phyloP scores from a whole-genome alignment of 2,113 vertebrate genomes.

The Oncorhynchus mykiss region DNA sequence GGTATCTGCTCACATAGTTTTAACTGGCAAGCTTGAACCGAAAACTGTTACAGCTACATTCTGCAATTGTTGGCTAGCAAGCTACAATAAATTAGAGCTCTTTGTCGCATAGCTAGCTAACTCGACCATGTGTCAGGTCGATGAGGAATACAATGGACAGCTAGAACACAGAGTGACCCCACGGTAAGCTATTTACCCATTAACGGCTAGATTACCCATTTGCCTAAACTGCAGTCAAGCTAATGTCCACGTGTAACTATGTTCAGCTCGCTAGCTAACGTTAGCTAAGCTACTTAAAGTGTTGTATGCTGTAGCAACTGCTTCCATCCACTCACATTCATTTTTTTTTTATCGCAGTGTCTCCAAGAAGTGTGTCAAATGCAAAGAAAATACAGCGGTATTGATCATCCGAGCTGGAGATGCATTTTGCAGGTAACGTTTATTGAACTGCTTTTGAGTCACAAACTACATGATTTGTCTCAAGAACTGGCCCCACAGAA shows the following conservation, averaged over 20 bases:
- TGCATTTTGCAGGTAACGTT: slow-evolving; percentile 85
- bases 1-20: too few relatives aligned
- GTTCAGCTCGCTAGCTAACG: neutral
- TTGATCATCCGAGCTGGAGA: slow-evolving; percentile 86
- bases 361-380: slow-evolving; percentile 83
- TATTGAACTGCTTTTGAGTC: neutral
- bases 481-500: neutral
- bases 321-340: neutral
- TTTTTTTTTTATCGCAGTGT: slow-evolving; percentile 54
- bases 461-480: neutral
- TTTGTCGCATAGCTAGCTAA: too few relatives aligned
- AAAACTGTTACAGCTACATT: too few relatives aligned
- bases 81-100: too few relatives aligned
- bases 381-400: slow-evolving; percentile 74
- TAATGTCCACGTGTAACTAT: too few relatives aligned
- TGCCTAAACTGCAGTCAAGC: neutral
- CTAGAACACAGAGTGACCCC: slow-evolving; percentile 36
- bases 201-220: neutral
- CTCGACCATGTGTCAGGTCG: slow-evolving; percentile 72
- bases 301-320: neutral
- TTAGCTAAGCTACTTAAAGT: too few relatives aligned
- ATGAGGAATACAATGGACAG: slow-evolving; percentile 59
- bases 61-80: too few relatives aligned
- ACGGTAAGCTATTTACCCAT: slow-evolving; percentile 50
- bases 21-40: too few relatives aligned